Evolutionary conservation across 2,888 invertebrate species (phyloP).

Genomic region (Eupithecia subfuscata): DNA sequence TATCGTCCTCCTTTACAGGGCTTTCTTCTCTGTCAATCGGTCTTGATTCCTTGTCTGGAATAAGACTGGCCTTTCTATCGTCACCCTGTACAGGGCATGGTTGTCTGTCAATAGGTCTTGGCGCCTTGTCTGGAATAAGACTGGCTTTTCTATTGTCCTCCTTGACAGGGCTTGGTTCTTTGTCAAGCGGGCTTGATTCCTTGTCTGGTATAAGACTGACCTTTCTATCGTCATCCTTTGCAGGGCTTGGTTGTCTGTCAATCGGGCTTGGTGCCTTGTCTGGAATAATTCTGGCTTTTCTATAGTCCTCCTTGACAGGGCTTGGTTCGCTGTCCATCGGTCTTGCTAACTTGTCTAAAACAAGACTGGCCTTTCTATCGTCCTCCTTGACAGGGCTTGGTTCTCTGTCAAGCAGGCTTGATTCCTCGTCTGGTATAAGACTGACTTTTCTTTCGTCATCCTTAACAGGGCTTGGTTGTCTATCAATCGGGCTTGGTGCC

Average conservation of each 20-base stretch:
- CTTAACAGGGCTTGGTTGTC: no score
- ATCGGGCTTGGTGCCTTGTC: not conserved
- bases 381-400: not conserved
- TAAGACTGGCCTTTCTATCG: slow-evolving; percentile 22
- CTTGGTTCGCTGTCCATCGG: slow-evolving; percentile 24
- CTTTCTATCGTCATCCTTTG: slow-evolving; percentile 17
- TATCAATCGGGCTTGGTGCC: slow-evolving; percentile 14
- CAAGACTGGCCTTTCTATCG: not conserved
- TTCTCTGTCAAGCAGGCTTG: not conserved
- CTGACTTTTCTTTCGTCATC: not conserved
- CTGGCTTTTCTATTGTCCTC: no score
- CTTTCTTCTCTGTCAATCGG: slow-evolving; percentile 13
- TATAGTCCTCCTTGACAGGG: slow-evolving; percentile 13
- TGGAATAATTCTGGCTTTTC: slow-evolving; percentile 9
- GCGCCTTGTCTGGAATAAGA: no score
- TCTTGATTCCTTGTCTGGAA: slow-evolving; percentile 14
- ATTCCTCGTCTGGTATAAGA: not conserved
- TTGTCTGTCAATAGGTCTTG: slow-evolving; percentile 5
- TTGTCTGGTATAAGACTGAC: slow-evolving; percentile 7
- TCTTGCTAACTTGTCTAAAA: slow-evolving; percentile 7
- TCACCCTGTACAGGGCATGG: slow-evolving; percentile 12
- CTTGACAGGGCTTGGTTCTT: no score
- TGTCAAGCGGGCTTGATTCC: no score
- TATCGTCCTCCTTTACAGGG: not conserved
- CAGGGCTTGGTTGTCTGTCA: not conserved